Base-by-base conservation (phyloP, 2,797 vertebrate genomes). In the Dryobates pubescens region DNA sequence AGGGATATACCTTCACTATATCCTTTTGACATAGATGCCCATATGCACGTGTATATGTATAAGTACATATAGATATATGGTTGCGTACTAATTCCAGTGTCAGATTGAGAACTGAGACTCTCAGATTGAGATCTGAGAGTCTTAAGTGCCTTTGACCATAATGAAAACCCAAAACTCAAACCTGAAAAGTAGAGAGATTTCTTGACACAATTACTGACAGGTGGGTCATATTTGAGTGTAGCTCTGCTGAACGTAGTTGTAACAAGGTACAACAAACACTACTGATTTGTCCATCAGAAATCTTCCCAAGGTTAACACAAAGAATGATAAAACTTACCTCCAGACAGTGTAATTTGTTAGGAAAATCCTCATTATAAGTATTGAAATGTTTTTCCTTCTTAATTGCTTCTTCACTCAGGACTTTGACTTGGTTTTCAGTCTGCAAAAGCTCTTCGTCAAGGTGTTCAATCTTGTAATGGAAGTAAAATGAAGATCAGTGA, bases 261-360 rank as follows among this genome's bases (percentile, higher is more conserved):
- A 79, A 14, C 11, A 16, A 75, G 30, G 22, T 62, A 13, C 26
- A 68, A 27, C 41, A 56, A 59, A 36, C 27, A 30, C 6, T 41
- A 5, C 15, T 14, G 72, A 43, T 43, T 53, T 24, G 88, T 32
- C 23, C 24, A 43, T 49, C 45, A 47, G 15, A 56, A 27, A 64
- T 34, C 27, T 77, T 73, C 20, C 24, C 57, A n/a, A 38, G 16
- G 11, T 51, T 77, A 51, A 24, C 36, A 53, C 80, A 86, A 84
- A 72, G 47, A 71, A 34, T 19, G 65, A 57, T 3, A 65, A 70
- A 91, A n/a, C 74, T 96, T 96, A 97, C 97, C 97, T 97, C 87
- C 58, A 97, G 67, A 20, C 29, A 27, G 64, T 90, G 59, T 51
- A 96, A 85, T 69, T 94, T 83, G 41, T 75, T 63, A 57, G 41